Evolutionary conservation across 2,888 invertebrate species (phyloP).

Genomic region (Apamea sordens): DNA sequence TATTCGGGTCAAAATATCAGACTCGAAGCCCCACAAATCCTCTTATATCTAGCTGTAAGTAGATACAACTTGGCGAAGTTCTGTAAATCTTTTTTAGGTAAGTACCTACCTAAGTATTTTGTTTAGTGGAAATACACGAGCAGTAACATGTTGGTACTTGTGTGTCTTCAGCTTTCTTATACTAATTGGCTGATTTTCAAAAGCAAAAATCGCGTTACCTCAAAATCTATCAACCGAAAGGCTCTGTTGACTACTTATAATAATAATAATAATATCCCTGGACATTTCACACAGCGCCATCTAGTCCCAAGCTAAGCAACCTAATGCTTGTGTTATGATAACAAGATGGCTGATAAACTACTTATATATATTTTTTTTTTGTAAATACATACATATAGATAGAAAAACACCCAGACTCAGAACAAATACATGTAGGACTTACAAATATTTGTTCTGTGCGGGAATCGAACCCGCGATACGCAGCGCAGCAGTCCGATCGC

Average conservation of each 20-base stretch:
- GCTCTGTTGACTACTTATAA: neutral
- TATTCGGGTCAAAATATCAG: slow-evolving; percentile 33
- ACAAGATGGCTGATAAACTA: too few species aligned
- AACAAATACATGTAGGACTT: too few species aligned
- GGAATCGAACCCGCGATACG: too few species aligned
- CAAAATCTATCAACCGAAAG: neutral
- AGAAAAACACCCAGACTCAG: too few species aligned
- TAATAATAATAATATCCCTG: too few species aligned
- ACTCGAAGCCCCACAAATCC: slow-evolving; percentile 27
- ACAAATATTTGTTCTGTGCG: too few species aligned
- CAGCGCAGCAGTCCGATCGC: too few species aligned
- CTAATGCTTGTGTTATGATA: too few species aligned
- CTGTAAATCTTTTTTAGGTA: slow-evolving; percentile 8
- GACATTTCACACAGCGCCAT: too few species aligned
- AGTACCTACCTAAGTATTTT: neutral
- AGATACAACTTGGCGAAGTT: slow-evolving; percentile 6
- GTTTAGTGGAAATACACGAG: neutral
- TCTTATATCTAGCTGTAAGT: slow-evolving; percentile 5
- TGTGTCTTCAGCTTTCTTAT: neutral
- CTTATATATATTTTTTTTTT: too few species aligned
- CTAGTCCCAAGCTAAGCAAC: too few species aligned
- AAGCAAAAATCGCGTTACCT: neutral
- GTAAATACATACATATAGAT: too few species aligned
- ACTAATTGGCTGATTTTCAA: neutral
- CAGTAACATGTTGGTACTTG: neutral